Percentiles rank a stretch among this genome's conserved stretches.
Conservation (phyloP, 1,140 invertebrate species). For the Micrasema longulum region DNA sequence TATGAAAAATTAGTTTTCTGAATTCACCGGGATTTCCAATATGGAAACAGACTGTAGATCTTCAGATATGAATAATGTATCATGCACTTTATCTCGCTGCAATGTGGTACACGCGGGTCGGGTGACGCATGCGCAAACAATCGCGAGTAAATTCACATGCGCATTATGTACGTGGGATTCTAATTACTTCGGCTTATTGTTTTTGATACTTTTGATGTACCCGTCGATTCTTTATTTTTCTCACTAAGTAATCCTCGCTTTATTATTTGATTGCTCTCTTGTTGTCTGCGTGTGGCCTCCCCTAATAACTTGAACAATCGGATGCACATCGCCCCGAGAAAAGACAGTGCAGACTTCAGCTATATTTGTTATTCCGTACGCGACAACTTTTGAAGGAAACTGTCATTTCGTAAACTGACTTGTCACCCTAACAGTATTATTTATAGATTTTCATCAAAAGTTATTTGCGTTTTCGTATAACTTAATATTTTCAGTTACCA, state of each 20-base stretch:
- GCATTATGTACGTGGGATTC: slow-evolving; percentile 22
- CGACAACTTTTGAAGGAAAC: slow-evolving; percentile 11
- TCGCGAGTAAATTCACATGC: slow-evolving; percentile 17
- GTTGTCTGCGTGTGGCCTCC: slow-evolving; percentile 6
- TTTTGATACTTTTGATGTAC: background rate
- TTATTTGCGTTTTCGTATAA: too few relatives aligned
- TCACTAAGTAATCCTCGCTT: slow-evolving; percentile 1
- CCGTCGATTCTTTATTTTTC: background rate
- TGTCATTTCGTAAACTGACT: slow-evolving; percentile 32
- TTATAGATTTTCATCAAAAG: slow-evolving; percentile 18
- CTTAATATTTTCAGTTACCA: too few relatives aligned
- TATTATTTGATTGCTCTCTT: background rate
- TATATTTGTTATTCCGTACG: slow-evolving; percentile 18
- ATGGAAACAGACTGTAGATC: slow-evolving; percentile 9
- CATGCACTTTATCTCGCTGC: slow-evolving; percentile 27
- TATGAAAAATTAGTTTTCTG: slow-evolving; percentile 25
- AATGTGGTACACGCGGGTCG: slow-evolving; percentile 38
- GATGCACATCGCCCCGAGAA: background rate
- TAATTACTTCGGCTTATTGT: slow-evolving; percentile 24
- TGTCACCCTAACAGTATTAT: background rate
- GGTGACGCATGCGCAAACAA: slow-evolving; percentile 34
- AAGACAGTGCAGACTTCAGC: background rate
- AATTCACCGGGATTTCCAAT: slow-evolving; percentile 32
- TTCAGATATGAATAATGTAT: slow-evolving; percentile 28
- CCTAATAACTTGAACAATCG: background rate